These are phyloP conservation scores for Galagoides demidoff DNA, from an alignment of 2,797 vertebrate species.

Conservation along the genomic window DNA sequence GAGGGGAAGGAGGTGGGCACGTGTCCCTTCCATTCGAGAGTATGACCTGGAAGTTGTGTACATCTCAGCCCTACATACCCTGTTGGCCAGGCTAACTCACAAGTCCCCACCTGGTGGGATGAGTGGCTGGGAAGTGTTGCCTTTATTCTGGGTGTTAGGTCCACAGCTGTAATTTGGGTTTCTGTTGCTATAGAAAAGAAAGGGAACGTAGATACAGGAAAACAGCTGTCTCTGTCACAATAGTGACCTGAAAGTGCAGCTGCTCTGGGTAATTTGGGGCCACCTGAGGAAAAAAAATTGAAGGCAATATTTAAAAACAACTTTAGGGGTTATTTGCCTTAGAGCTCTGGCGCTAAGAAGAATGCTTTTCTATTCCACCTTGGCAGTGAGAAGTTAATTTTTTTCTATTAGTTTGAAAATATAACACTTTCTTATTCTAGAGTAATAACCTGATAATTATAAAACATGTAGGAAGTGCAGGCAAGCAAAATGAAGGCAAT, in stretches of 20 bases:
- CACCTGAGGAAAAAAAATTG: not conserved
- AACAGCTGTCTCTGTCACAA: not conserved
- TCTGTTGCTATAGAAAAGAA: not conserved
- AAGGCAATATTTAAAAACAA: not conserved
- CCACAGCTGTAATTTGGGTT: not conserved
- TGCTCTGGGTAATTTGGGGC: not conserved
- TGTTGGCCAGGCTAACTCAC: not conserved
- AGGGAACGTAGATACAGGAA: not conserved
- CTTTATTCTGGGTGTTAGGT: not conserved
- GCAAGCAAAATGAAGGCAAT: not conserved
- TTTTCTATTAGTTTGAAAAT: not conserved
- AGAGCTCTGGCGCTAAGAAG: not conserved
- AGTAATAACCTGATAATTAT: not conserved
- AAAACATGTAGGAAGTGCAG: not conserved
- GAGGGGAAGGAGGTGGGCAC: not conserved
- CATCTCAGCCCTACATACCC: accelerated
- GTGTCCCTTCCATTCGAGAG: not conserved
- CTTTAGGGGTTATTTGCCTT: not conserved
- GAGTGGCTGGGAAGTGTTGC: not conserved
- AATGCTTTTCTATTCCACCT: not conserved
- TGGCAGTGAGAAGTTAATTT: constrained; percentile 1
- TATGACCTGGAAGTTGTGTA: not conserved
- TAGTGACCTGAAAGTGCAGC: not conserved
- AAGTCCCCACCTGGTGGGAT: not conserved
- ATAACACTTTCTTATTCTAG: not conserved